Base-by-base conservation (phyloP, 2,797 vertebrate species). In the Erpetoichthys calabaricus region DNA sequence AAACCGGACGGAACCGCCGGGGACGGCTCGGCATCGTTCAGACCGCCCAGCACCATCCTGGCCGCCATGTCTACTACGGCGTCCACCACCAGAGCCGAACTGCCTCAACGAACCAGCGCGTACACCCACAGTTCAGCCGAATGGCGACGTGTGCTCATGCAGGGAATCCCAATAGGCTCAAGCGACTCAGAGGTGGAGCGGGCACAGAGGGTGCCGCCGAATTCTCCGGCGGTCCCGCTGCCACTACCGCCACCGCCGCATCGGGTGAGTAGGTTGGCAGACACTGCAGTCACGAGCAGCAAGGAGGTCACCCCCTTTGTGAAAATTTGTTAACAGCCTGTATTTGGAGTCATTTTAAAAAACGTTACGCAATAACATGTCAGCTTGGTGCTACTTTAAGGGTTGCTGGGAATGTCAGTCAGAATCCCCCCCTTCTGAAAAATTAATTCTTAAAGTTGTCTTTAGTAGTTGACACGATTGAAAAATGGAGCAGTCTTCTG, bases 141-240 rank as follows among this genome's bases (percentile, higher is more conserved):
- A 44, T 79, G 84, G 78, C 64, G 75, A 7, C 69, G 56, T 46
- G 80, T 77, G 4, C 75, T 75, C 0, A 80, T 75, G 7, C 47
- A 49, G 3, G 25, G 25, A 25, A 55, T 73, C 3, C 47, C 81
- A 5, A 52, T 61, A 8, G 77, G 66, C 56, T 78, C 70, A 70
- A 82, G 77, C 10, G 81, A 76, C 3, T 86, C 84, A 1, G 83
- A 81, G 45, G 59, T 56, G 7, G 82, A 80, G 62, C 74, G 79
- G 44, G 52, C 65, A 4, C 67, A 84, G 68, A 64, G 74, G 1
- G 86, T 73, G 47, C 85, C 86, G 1, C 83, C 85, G n/a, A 88
- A 88, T 66, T 81, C 86, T 43, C 85, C 82, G 2, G 77, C 44
- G 64, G 72, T 78, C 45, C 56, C 47, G 7, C 45, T 45, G 8